Base-by-base conservation (phyloP, 2,797 vertebrate genomes). In the Champsocephalus esox region DNA sequence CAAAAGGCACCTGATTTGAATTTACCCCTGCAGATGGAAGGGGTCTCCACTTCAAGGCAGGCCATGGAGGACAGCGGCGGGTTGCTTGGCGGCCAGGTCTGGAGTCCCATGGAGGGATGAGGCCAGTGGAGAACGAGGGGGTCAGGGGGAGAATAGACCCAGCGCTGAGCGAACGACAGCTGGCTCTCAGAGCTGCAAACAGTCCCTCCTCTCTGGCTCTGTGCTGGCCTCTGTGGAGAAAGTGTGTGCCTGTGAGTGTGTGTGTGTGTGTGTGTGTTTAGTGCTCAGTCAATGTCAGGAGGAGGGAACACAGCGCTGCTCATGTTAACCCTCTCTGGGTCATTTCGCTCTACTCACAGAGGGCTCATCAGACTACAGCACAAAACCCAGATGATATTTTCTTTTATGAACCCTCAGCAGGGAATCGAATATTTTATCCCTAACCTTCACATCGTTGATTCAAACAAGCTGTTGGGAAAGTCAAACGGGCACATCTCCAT, bases 11-110 rank as follows among this genome's bases (percentile, higher is more conserved):
- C 80, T 77, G 90, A 87, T 84, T 93, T 83, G 75, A 90, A 80
- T 85, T 86, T 82, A 79, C 87, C 82, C 85, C 90, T 93, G 91
- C 93, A 94, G 89, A 95, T 93, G 79, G 91, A 90, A 48, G 92
- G 91, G 86, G 90, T 88, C 90, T 95, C 93, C 89, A 94, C 93
- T 64, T 94, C 93, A 58, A 95, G 92, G 84, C 94, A 95, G 89
- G 94, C 94, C 93, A 95, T 95, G 60, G 92, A 87, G 80, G 84
- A 84, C 77, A 91, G 87, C 49, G 59, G 82, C 89, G 57, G 82
- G 89, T 85, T 61, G 80, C 82, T 87, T 79, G 91, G 92, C 46
- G 80, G 84, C 90, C 89, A 91, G 84, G 81, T 93, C 94, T 89
- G 93, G 86, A 93, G 89, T 94, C 92, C 94, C 94, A 95, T 95